Evolutionary conservation across 2,113 vertebrate species (phyloP).

Genomic region (Paralichthys olivaceus): DNA sequence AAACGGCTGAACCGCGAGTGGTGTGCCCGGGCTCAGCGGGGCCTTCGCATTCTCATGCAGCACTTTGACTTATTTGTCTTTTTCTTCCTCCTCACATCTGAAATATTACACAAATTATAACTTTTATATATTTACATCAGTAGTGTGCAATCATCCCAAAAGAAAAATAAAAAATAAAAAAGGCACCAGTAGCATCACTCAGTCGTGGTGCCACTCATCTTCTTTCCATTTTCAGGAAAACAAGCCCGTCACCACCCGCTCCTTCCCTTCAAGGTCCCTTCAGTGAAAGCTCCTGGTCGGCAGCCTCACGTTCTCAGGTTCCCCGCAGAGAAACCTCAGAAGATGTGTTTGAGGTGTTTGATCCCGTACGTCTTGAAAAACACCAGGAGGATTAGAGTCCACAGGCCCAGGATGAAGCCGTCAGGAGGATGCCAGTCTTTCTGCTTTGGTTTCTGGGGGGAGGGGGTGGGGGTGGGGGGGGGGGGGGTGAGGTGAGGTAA

Average conservation of each 20-base stretch:
- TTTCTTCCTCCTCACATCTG: slow-evolving; percentile 1
- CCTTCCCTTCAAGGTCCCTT: slow-evolving; percentile 12
- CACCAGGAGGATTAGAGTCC: slow-evolving; percentile 96
- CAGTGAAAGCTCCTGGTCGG: background rate
- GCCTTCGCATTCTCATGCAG: background rate
- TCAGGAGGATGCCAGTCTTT: slow-evolving; percentile 98
- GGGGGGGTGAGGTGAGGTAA: background rate
- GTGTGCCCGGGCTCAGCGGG: background rate
- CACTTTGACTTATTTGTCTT: slow-evolving; percentile 21
- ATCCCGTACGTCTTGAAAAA: slow-evolving; percentile 98
- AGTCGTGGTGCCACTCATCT: background rate
- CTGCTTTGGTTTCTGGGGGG: slow-evolving; percentile 91
- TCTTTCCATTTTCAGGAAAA: slow-evolving; percentile 19
- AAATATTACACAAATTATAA: slow-evolving; percentile 5
- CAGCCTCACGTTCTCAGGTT: background rate
- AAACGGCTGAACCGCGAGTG: background rate
- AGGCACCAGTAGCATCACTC: slow-evolving; percentile 10
- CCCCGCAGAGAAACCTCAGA: slow-evolving; percentile 77
- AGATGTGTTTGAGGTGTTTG: slow-evolving; percentile 97
- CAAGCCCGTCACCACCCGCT: slow-evolving; percentile 21
- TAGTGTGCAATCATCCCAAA: background rate
- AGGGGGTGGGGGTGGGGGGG: background rate
- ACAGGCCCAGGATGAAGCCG: slow-evolving; percentile 96
- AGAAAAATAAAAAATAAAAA: background rate
- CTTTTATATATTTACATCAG: slow-evolving; percentile 1